Percentiles rank a stretch among this genome's conserved stretches.
These are phyloP conservation scores for Scarus forsteni DNA, from an alignment of 2,797 vertebrate species.

Conservation along the genomic window DNA sequence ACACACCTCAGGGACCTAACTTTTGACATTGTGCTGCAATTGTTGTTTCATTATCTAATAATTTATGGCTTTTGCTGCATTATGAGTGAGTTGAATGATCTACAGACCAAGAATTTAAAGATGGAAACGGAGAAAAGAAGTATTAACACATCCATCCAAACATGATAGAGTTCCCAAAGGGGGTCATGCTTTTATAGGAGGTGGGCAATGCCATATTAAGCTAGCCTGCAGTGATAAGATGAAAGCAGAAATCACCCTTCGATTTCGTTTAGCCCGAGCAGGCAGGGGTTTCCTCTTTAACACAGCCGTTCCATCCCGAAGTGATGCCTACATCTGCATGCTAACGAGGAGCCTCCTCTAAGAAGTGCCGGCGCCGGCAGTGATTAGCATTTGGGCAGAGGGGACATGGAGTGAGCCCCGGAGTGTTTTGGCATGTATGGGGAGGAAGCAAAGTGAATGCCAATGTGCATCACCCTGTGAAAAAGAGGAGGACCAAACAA, in stretches of 20 bases:
- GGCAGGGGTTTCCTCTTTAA: slow-evolving; percentile 58
- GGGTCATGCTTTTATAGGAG: slow-evolving; percentile 25
- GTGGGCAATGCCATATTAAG: slow-evolving; percentile 47
- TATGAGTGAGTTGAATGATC: slow-evolving; percentile 9
- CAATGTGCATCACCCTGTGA: slow-evolving; percentile 62
- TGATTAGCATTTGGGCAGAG: slow-evolving; percentile 78
- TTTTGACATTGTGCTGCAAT: slow-evolving; percentile 26
- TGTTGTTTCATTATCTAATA: slow-evolving; percentile 23
- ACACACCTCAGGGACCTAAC: slow-evolving; percentile 32
- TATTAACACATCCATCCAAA: slow-evolving; percentile 20
- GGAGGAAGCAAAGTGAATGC: slow-evolving; percentile 63
- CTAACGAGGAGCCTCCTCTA: slow-evolving; percentile 69
- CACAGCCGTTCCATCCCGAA: slow-evolving; percentile 39
- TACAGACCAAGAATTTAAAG: slow-evolving; percentile 27
- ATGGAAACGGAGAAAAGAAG: slow-evolving; percentile 3
- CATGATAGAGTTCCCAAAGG: slow-evolving; percentile 20
- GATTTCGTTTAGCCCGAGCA: slow-evolving; percentile 48
- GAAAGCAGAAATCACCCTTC: slow-evolving; percentile 50
- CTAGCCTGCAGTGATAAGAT: slow-evolving; percentile 41
- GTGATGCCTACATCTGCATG: slow-evolving; percentile 71
- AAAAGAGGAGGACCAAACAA: slow-evolving; percentile 65
- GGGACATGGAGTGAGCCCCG: slow-evolving; percentile 63
- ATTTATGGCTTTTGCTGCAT: slow-evolving; percentile 28
- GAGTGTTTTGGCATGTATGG: slow-evolving; percentile 64
- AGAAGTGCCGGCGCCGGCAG: slow-evolving; percentile 60